Evolutionary conservation across 2,888 invertebrate species (phyloP).

Genomic region (Anorthoa munda): DNA sequence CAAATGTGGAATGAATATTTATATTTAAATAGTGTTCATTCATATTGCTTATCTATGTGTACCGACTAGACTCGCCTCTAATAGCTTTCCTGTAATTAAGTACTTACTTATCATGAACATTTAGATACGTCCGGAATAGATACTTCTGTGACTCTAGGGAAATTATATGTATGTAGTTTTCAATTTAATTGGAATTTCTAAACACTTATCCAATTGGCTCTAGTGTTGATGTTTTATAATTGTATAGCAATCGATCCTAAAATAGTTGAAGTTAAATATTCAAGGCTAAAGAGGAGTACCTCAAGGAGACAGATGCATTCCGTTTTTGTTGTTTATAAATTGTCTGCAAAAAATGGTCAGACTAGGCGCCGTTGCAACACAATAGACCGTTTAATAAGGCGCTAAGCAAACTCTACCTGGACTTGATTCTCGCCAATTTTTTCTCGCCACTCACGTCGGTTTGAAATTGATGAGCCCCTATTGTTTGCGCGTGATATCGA

Average conservation of each 20-base stretch:
- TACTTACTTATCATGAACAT: slow-evolving; percentile 68
- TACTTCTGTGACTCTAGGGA: slow-evolving; percentile 57
- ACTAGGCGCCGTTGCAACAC: slow-evolving; percentile 83
- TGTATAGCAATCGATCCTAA: slow-evolving; percentile 34
- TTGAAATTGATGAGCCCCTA: slow-evolving; percentile 82
- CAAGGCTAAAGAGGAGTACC: slow-evolving; percentile 55
- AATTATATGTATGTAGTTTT: slow-evolving; percentile 49
- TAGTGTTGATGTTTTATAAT: slow-evolving; percentile 13
- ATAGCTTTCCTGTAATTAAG: slow-evolving; percentile 69
- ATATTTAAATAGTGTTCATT: slow-evolving; percentile 53
- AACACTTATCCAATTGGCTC: too few species aligned
- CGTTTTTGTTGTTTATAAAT: slow-evolving; percentile 74
- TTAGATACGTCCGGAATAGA: slow-evolving; percentile 68
- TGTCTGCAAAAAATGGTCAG: slow-evolving; percentile 77
- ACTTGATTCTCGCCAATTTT: slow-evolving; percentile 79
- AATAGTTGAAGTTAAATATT: slow-evolving; percentile 55
- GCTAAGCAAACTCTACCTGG: slow-evolving; percentile 85
- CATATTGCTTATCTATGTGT: slow-evolving; percentile 64
- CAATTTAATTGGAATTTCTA: slow-evolving; percentile 38
- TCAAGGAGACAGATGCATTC: slow-evolving; percentile 68
- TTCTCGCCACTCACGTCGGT: slow-evolving; percentile 75
- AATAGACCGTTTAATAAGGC: slow-evolving; percentile 83
- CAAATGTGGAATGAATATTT: slow-evolving; percentile 20
- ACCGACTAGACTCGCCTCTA: slow-evolving; percentile 63
- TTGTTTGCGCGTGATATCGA: slow-evolving; percentile 81